phyloP scores from a whole-genome alignment of 2,113 vertebrate genomes.

The Phoenicopterus ruber region DNA sequence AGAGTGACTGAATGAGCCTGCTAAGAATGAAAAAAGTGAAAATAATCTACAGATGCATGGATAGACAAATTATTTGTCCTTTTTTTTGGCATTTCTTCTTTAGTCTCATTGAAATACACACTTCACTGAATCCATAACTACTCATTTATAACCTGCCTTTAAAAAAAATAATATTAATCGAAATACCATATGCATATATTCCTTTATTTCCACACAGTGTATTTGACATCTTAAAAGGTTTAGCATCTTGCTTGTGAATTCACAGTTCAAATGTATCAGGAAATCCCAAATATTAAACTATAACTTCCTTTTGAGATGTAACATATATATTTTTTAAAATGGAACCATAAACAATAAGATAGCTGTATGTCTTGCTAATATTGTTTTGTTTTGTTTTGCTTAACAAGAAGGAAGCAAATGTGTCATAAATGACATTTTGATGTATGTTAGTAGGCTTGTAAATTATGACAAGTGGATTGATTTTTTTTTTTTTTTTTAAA shows the following conservation, averaged over 20 bases:
- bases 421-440: neutral
- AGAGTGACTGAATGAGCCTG: neutral
- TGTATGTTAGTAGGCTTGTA: neutral
- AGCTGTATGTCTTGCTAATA: neutral
- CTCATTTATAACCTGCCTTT: neutral
- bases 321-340: neutral
- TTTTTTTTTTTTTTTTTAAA: neutral
- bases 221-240: neutral
- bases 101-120: neutral
- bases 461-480: neutral
- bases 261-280: neutral
- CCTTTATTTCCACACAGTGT: neutral
- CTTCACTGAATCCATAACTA: neutral
- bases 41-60: neutral
- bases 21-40: neutral
- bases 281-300: neutral
- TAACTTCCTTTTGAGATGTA: neutral
- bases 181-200: neutral
- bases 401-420: neutral
- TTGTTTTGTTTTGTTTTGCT: neutral
- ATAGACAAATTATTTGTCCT: neutral
- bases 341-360: neutral
- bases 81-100: neutral
- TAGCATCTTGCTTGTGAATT: neutral
- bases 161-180: neutral